These are phyloP conservation scores for Ormia ochracea DNA, from an alignment of 2,888 invertebrate genomes.

Conservation along the genomic window DNA sequence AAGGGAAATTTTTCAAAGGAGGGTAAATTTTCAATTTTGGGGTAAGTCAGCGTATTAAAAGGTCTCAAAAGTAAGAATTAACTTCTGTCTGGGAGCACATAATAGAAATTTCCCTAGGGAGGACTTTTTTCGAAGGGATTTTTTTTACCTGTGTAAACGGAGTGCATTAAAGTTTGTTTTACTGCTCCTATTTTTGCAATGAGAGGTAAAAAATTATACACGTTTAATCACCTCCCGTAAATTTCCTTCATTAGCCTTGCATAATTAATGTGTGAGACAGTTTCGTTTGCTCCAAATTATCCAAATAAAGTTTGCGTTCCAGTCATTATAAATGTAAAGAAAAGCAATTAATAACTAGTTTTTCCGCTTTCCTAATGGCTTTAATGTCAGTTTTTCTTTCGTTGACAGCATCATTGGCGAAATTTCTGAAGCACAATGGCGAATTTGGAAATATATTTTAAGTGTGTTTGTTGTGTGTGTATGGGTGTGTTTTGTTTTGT, in stretches of 20 bases:
- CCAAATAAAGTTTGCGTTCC: neutral
- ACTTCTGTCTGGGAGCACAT: neutral
- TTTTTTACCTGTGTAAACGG: too few relatives aligned
- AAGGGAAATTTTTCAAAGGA: neutral
- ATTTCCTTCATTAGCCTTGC: neutral
- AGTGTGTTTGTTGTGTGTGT: neutral
- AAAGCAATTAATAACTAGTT: neutral
- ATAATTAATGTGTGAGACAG: neutral
- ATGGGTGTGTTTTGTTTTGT: too few relatives aligned
- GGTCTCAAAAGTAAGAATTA: too few relatives aligned
- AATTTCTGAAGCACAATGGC: conserved; percentile 5
- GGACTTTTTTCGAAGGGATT: neutral
- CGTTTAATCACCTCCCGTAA: neutral
- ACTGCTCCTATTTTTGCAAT: too few relatives aligned
- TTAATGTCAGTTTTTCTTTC: neutral
- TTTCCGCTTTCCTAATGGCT: conserved; percentile 5
- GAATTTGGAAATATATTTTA: neutral
- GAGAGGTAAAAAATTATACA: neutral
- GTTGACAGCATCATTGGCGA: neutral
- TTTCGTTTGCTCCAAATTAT: neutral
- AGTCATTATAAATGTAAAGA: neutral
- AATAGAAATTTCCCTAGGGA: neutral
- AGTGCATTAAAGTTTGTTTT: too few relatives aligned
- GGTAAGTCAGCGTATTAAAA: too few relatives aligned
- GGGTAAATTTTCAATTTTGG: neutral